phyloP scores from a whole-genome alignment of 1,140 invertebrate species.

The Nixonia krombeini region DNA sequence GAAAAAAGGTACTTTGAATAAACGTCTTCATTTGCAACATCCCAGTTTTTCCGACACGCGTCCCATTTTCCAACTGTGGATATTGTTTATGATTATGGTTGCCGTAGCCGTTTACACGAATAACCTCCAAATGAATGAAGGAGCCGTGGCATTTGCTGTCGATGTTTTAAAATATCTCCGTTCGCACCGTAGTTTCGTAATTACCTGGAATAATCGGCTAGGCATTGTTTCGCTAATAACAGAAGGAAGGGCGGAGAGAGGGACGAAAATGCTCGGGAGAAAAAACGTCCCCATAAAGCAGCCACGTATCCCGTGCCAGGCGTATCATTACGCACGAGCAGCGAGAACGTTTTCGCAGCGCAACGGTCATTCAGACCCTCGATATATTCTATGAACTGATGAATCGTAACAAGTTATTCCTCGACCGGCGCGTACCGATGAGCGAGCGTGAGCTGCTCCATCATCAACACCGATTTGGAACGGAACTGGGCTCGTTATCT shows the following conservation, averaged over 20 bases:
- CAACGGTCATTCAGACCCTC: conserved; percentile 21
- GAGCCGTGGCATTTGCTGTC: conserved; percentile 10
- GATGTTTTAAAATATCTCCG: conserved; percentile 28
- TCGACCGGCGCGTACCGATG: conserved; percentile 22
- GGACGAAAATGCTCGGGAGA: conserved; percentile 23
- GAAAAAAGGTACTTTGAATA: too few relatives aligned
- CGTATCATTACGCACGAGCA: conserved; percentile 31
- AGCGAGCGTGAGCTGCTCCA: conserved; percentile 35
- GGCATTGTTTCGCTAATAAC: conserved; percentile 1
- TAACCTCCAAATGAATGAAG: background rate
- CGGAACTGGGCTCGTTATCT: conserved; percentile 40
- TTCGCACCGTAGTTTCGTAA: conserved; percentile 30
- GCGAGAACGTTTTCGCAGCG: conserved; percentile 16
- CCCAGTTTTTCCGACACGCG: too few relatives aligned
- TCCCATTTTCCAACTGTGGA: too few relatives aligned
- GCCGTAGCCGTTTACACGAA: too few relatives aligned
- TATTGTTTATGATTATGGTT: too few relatives aligned
- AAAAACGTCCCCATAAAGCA: conserved; percentile 32
- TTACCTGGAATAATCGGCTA: conserved; percentile 25
- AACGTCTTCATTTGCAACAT: too few relatives aligned
- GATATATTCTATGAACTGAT: conserved; percentile 35
- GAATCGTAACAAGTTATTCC: conserved; percentile 31
- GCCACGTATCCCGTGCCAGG: conserved; percentile 12
- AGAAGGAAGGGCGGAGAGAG: background rate
- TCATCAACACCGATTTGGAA: conserved; percentile 41